These are phyloP conservation scores for Euthynnus affinis DNA, from an alignment of 2,797 vertebrate species.

Conservation along the genomic window DNA sequence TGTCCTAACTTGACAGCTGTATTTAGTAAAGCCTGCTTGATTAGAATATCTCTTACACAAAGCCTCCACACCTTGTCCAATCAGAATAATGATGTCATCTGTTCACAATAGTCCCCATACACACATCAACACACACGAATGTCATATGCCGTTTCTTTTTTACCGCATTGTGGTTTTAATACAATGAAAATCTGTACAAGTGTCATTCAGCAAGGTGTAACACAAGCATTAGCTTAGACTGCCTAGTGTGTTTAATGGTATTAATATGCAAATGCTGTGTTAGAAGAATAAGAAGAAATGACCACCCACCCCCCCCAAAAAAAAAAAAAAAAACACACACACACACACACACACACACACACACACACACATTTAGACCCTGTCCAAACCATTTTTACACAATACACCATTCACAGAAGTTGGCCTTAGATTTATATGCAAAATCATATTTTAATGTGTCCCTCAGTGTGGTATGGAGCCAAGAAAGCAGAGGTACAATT, in stretches of 20 bases:
- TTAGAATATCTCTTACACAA: conserved; percentile 62
- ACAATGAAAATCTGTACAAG: conserved; percentile 47
- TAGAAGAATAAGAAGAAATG: conserved; percentile 8
- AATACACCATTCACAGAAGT: background rate
- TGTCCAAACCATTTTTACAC: background rate
- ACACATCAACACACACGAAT: conserved; percentile 19
- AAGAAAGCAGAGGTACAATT: background rate
- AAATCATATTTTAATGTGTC: background rate
- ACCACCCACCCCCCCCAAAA: conserved; percentile 14
- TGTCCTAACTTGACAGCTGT: conserved; percentile 56
- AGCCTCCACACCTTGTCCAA: conserved; percentile 36
- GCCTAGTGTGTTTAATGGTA: conserved; percentile 9
- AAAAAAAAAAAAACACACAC: no score
- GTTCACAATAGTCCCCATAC: conserved; percentile 17
- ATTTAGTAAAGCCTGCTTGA: conserved; percentile 40
- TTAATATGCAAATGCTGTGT: conserved; percentile 34
- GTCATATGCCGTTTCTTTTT: conserved; percentile 49
- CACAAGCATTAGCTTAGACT: conserved; percentile 2
- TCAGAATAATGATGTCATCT: conserved; percentile 56
- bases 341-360: no score
- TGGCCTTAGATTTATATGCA: conserved; percentile 5
- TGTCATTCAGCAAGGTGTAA: conserved; percentile 49
- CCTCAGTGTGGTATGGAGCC: background rate
- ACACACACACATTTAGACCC: conserved; percentile 4
- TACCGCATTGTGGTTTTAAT: conserved; percentile 35